Evolutionary conservation across 1,140 invertebrate species (phyloP).

Genomic region (Microplitis mediator): DNA sequence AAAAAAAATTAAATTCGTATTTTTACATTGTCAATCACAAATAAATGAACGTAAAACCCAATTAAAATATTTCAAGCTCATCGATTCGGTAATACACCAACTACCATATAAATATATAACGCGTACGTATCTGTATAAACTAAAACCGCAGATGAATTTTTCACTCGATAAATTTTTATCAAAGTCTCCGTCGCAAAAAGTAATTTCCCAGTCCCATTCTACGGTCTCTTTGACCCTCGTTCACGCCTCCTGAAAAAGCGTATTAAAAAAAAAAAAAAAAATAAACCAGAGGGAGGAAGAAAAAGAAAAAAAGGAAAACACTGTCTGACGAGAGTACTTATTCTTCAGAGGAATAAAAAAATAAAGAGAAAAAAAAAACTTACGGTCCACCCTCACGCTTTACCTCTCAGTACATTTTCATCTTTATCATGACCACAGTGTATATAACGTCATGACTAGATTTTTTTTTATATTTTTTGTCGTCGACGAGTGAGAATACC

Average conservation of each 20-base stretch:
- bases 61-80: not conserved
- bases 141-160: not conserved
- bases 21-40: not conserved
- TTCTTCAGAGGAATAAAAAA: constrained; percentile 17
- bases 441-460: not conserved
- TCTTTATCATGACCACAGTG: constrained; percentile 26
- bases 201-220: not conserved
- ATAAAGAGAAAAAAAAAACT: no score
- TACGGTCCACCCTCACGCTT: not conserved
- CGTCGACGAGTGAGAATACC: not conserved
- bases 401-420: constrained; percentile 18
- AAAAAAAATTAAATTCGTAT: not conserved
- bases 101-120: no score
- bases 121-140: not conserved
- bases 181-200: not conserved
- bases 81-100: not conserved
- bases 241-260: not conserved
- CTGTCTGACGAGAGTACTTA: constrained; percentile 11
- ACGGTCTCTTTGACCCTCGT: not conserved
- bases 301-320: constrained; percentile 1
- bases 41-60: no score
- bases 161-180: constrained; percentile 24
- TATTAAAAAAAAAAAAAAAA: not conserved
- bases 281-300: not conserved
- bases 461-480: not conserved